Conservation (phyloP, 2,888 invertebrate genomes). For the Buathra laborator region DNA sequence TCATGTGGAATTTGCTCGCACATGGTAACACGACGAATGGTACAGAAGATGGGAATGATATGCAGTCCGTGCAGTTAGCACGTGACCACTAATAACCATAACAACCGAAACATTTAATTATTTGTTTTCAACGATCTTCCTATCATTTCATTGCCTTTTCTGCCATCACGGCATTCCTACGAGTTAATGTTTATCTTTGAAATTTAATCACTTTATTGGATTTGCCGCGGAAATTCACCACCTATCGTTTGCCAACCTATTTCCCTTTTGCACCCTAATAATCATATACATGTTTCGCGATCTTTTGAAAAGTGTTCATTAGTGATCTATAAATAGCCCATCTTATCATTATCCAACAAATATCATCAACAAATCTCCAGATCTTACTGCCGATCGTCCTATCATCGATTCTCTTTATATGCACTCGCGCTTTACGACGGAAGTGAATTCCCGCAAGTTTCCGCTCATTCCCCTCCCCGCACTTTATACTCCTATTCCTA, state of each 20-base stretch:
- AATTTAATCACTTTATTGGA: neutral
- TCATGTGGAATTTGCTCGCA: constrained; percentile 14
- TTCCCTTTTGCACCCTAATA: neutral
- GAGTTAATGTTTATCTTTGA: too few relatives aligned
- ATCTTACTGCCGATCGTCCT: neutral
- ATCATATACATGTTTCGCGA: neutral
- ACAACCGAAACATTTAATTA: neutral
- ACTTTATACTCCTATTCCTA: constrained; percentile 14
- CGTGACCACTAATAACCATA: neutral
- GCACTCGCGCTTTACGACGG: constrained; percentile 1
- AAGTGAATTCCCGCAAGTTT: constrained; percentile 44
- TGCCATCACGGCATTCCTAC: neutral
- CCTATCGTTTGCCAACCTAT: neutral
- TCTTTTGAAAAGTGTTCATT: neutral
- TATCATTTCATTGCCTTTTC: neutral
- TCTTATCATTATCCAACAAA: neutral
- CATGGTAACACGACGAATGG: neutral
- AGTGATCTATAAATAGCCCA: neutral
- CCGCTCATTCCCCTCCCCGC: neutral
- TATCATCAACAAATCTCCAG: neutral
- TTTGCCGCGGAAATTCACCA: neutral
- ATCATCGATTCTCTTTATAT: constrained; percentile 6
- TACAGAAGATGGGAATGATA: neutral
- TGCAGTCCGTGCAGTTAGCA: neutral
- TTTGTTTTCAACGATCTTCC: neutral